Conservation (phyloP, 2,113 vertebrate genomes). For the Anas platyrhynchos region DNA sequence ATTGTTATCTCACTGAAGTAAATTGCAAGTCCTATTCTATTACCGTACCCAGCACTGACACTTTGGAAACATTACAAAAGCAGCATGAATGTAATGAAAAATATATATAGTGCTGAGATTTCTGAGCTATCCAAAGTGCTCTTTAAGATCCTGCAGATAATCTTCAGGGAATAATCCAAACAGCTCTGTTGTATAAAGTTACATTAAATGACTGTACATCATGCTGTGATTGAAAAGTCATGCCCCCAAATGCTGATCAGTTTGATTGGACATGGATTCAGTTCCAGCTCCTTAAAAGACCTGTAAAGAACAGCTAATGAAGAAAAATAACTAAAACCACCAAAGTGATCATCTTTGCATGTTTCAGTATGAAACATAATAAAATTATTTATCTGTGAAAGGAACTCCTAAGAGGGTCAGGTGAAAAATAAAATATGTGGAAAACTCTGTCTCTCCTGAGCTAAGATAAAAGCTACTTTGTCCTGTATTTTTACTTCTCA, state of each 20-base stretch:
- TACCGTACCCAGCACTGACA: neutral
- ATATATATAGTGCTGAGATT: slow-evolving; percentile 7
- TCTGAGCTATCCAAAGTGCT: slow-evolving; percentile 26
- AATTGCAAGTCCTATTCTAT: neutral
- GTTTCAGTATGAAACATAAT: neutral
- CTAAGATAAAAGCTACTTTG: neutral
- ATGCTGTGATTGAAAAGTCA: slow-evolving; percentile 16
- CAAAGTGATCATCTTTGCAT: neutral
- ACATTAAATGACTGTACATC: neutral
- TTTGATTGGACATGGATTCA: neutral
- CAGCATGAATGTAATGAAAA: slow-evolving; percentile 58
- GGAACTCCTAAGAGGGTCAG: neutral
- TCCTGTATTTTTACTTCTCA: neutral
- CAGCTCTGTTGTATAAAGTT: neutral
- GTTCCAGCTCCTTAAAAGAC: neutral
- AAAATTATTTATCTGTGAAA: slow-evolving; percentile 17
- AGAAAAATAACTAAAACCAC: neutral
- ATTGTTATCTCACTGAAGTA: neutral
- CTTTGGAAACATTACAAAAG: slow-evolving; percentile 46
- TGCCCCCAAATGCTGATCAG: neutral
- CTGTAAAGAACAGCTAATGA: neutral
- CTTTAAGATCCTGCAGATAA: slow-evolving; percentile 37
- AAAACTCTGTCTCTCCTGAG: neutral
- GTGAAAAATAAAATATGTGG: neutral
- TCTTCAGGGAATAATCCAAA: slow-evolving; percentile 43